Evolutionary conservation across 2,113 vertebrate genomes (phyloP).

Genomic region (Eubucco bourcierii): DNA sequence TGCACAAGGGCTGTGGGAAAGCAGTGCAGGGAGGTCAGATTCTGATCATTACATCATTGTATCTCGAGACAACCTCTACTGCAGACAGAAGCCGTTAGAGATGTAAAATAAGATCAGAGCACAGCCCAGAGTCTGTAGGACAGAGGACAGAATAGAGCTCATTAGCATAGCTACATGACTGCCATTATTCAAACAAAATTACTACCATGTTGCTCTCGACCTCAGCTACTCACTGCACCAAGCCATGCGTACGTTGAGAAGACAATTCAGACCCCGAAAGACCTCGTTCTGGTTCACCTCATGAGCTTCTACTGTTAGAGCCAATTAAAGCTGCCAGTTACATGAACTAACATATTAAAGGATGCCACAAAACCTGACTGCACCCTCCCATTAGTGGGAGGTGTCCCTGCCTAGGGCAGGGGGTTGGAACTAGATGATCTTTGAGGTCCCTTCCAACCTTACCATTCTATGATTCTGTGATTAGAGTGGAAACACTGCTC

Average conservation of each 20-base stretch:
- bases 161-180: not conserved
- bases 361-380: not conserved
- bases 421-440: too few species aligned
- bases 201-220: not conserved
- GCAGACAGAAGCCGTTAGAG: not conserved
- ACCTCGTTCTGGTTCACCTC: slow-evolving; percentile 39
- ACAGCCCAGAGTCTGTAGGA: not conserved
- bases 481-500: not conserved
- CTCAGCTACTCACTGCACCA: not conserved
- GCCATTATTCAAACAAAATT: slow-evolving; percentile 23
- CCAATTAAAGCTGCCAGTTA: slow-evolving; percentile 5
- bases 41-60: not conserved
- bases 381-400: not conserved
- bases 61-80: not conserved
- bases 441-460: too few species aligned
- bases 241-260: not conserved
- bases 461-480: too few species aligned
- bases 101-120: not conserved
- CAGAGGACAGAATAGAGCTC: not conserved
- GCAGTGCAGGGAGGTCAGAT: not conserved
- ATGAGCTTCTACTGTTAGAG: not conserved
- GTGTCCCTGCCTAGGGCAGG: too few species aligned
- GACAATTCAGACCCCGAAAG: slow-evolving; percentile 4
- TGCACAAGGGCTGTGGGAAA: slow-evolving; percentile 1
- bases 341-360: not conserved